phyloP scores from a whole-genome alignment of 1,140 invertebrate species.

The Polypedilum vanderplanki region DNA sequence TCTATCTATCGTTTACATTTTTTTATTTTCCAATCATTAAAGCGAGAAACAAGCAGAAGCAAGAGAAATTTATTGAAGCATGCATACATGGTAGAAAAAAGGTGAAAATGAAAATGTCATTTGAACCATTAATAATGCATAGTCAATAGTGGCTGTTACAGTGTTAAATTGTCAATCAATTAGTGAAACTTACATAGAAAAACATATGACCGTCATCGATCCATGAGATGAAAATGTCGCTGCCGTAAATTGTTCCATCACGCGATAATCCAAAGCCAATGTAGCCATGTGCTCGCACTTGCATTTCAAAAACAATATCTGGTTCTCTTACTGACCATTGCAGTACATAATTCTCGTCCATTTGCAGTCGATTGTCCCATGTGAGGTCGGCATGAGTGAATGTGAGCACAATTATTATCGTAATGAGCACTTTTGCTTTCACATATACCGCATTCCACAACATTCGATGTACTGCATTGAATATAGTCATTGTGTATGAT shows the following conservation, averaged over 20 bases:
- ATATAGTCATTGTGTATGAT: too few species aligned
- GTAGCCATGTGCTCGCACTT: constrained; percentile 71
- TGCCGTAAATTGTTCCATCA: constrained; percentile 58
- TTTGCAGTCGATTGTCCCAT: constrained; percentile 45
- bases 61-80: too few species aligned
- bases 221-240: constrained; percentile 68
- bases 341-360: constrained; percentile 50
- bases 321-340: constrained; percentile 52
- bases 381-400: neutral
- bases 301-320: constrained; percentile 71
- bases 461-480: too few species aligned
- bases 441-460: neutral
- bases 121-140: too few species aligned
- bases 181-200: constrained; percentile 52
- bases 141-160: too few species aligned
- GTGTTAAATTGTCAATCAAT: too few species aligned
- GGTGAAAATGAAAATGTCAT: too few species aligned
- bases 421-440: constrained; percentile 1
- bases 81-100: too few species aligned
- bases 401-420: neutral
- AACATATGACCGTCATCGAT: constrained; percentile 61
- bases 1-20: too few species aligned
- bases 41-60: too few species aligned
- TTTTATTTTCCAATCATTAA: too few species aligned
- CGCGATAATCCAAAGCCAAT: constrained; percentile 73